Conservation (phyloP, 2,888 invertebrate species). For the Scrobipalpa atriplicella region DNA sequence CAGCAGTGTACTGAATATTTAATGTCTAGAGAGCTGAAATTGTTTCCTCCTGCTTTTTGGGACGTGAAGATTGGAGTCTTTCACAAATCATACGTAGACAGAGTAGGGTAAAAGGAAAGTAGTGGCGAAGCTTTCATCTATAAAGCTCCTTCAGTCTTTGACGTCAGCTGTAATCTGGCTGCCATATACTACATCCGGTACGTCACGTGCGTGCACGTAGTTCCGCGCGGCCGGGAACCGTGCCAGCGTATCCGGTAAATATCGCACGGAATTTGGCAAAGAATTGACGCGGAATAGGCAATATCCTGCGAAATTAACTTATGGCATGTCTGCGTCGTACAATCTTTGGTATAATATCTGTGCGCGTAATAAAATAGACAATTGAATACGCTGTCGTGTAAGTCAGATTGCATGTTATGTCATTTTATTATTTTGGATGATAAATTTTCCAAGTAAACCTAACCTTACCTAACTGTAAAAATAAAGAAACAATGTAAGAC, state of each 20-base stretch:
- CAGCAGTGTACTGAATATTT: no score
- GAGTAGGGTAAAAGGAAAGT: no score
- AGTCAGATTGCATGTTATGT: background rate
- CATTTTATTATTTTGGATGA: no score
- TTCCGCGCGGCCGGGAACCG: slow-evolving; percentile 40
- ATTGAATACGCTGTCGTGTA: no score
- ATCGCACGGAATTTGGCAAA: slow-evolving; percentile 53
- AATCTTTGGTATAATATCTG: slow-evolving; percentile 14
- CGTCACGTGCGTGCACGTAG: slow-evolving; percentile 25
- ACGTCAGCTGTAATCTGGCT: slow-evolving; percentile 34
- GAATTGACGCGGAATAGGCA: slow-evolving; percentile 47
- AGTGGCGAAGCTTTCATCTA: background rate
- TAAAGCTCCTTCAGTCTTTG: slow-evolving; percentile 1
- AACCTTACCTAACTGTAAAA: background rate
- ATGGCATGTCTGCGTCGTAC: slow-evolving; percentile 33
- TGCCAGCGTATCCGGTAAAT: slow-evolving; percentile 52
- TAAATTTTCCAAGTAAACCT: no score
- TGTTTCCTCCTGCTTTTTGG: no score
- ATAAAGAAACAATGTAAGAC: background rate
- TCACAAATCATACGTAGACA: no score
- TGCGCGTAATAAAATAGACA: slow-evolving; percentile 2
- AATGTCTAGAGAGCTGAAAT: no score
- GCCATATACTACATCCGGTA: slow-evolving; percentile 30
- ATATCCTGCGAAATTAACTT: slow-evolving; percentile 38
- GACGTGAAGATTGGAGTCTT: no score